Percentiles rank a stretch among this genome's conserved stretches.
Evolutionary conservation across 2,888 invertebrate species (phyloP).

Genomic region (Heteropelma amictum): DNA sequence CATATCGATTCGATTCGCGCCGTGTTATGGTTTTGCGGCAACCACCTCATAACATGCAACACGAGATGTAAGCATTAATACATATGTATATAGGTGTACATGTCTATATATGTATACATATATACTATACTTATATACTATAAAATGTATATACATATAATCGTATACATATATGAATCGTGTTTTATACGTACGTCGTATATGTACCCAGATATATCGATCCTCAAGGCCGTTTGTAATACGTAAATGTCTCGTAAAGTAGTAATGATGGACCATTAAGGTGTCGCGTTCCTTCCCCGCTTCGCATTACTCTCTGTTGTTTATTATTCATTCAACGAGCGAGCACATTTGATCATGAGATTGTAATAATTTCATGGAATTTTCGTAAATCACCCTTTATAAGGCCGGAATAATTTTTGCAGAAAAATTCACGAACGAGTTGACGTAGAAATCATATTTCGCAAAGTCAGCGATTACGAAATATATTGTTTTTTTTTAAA

Average conservation of each 20-base stretch:
- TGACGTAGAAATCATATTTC: neutral
- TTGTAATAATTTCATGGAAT: conserved; percentile 11
- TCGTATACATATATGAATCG: neutral
- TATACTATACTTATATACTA: neutral
- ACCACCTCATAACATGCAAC: conserved; percentile 40
- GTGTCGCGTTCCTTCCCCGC: conserved; percentile 23
- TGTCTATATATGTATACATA: too few species aligned
- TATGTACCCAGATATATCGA: conserved; percentile 22
- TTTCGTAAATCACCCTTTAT: too few species aligned
- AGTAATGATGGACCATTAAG: conserved; percentile 34
- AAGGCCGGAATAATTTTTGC: neutral
- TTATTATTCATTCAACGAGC: conserved; percentile 6
- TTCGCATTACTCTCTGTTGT: conserved; percentile 11
- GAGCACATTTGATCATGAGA: neutral
- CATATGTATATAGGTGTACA: too few species aligned
- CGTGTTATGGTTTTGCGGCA: conserved; percentile 29
- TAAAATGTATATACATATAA: too few species aligned
- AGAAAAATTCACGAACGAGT: neutral
- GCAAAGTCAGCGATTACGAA: neutral
- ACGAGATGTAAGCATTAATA: conserved; percentile 24
- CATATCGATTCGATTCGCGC: conserved; percentile 30
- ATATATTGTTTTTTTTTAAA: neutral
- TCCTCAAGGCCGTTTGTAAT: conserved; percentile 29
- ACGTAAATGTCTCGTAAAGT: conserved; percentile 31
- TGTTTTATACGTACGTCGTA: conserved; percentile 23